phyloP scores from a whole-genome alignment of 2,888 invertebrate genomes.

The Dioctria linearis region DNA sequence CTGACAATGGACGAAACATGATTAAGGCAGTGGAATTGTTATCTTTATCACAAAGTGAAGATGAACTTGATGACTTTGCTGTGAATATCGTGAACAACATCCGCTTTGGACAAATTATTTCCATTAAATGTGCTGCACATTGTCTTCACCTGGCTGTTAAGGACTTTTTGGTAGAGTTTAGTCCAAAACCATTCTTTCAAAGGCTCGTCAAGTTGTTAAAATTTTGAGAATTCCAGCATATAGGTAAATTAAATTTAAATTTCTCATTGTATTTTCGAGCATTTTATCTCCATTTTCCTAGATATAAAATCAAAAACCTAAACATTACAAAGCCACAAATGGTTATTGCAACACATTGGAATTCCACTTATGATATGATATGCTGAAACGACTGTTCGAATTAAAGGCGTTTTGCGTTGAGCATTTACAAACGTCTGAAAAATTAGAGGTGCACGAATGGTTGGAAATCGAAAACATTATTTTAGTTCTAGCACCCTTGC shows the following conservation, averaged over 20 bases:
- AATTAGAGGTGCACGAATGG: too few species aligned
- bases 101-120: not conserved
- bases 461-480: too few species aligned
- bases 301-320: not conserved
- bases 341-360: too few species aligned
- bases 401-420: too few species aligned
- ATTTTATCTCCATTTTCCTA: not conserved
- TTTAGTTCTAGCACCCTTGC: too few species aligned
- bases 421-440: too few species aligned
- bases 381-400: not conserved
- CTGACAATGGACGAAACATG: conserved; percentile 8
- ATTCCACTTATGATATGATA: not conserved
- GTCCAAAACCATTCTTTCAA: not conserved
- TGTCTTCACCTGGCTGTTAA: not conserved
- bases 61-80: not conserved
- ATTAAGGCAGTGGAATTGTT: not conserved
- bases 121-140: not conserved
- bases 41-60: not conserved
- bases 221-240: not conserved
- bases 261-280: too few species aligned
- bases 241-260: not conserved
- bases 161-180: not conserved
- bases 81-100: too few species aligned
- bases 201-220: not conserved
- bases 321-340: too few species aligned